phyloP scores from a whole-genome alignment of 2,797 vertebrate species.

The Eutrigla gurnardus region DNA sequence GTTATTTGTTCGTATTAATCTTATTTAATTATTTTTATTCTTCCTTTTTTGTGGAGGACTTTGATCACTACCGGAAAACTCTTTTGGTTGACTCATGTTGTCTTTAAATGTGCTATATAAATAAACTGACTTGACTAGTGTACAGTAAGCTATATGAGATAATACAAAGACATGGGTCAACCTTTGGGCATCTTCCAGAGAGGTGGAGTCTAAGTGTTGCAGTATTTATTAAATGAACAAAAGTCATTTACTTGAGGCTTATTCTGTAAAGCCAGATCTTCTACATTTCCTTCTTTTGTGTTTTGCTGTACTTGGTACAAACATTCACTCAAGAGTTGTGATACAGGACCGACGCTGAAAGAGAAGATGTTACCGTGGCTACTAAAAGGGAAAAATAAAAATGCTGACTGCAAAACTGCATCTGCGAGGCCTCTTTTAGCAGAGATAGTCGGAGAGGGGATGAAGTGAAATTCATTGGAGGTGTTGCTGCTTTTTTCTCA shows the following conservation, averaged over 20 bases:
- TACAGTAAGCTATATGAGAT: neutral
- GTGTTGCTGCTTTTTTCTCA: conserved; percentile 4
- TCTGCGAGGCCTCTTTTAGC: conserved; percentile 34
- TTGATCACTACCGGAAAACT: too few species aligned
- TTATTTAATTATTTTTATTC: neutral
- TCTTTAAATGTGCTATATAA: neutral
- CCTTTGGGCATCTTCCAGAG: neutral
- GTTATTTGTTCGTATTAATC: neutral
- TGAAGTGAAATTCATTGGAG: conserved; percentile 44
- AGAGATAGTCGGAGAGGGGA: conserved; percentile 36
- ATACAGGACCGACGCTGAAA: neutral
- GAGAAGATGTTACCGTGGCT: neutral
- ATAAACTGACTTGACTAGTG: too few species aligned
- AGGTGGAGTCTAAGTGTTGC: neutral
- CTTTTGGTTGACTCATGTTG: neutral
- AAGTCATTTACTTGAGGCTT: neutral
- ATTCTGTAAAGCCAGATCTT: neutral
- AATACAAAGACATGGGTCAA: neutral
- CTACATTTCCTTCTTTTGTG: too few species aligned
- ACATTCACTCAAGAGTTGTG: neutral
- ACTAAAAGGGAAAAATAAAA: conserved; percentile 19
- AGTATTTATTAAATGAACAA: too few species aligned
- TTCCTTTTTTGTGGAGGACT: neutral
- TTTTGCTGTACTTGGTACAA: neutral
- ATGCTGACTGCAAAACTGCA: conserved; percentile 32